Evolutionary conservation across 2,113 vertebrate genomes (phyloP), one percentile per base, ranked within the genome.

Genomic region (Solenodon paradoxus): DNA sequence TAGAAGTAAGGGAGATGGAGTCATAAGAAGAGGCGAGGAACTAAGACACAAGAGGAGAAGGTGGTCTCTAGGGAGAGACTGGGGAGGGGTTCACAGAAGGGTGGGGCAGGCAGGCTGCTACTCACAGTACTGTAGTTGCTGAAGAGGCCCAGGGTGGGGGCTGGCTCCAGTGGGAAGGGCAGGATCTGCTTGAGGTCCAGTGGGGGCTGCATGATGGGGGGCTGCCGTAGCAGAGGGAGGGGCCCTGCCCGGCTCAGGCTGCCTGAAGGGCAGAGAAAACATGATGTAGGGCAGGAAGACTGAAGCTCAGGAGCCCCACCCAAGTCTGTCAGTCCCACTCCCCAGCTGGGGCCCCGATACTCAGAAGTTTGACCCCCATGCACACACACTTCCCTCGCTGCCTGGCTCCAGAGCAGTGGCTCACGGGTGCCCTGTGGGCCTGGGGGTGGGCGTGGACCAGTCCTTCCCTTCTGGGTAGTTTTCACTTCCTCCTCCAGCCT

Each of bases 161-260:
- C 98, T 0, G 98, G 98, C 94, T 98, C 98, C 93, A 98, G 35
- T n/a, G 98, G 98, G 91, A 98, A 98, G 57, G 98, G 97, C 84
- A 98, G 92, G 89, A 98, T 98, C 57, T 97, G 98, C 92, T 98
- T 98, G 88, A 98, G 97, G 96, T 98, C 98, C 94, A 98, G 95
- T 0, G 98, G 98, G 16, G 97, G 97, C 95, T 98, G 98, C 94
- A 98, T 98, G 97, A 98, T 98, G 95, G 97, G 95, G 64, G 97
- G 88, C 49, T 97, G 97, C 78, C 97, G 97, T 15, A 98, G 98
- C 97, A 98, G 95, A 71, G 98, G 97, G 87, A 98, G 97, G 89
- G 97, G 97, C 59, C 97, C 97, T 57, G 97, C 98, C 95, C 98
- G 97, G 97, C 98, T 98, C 95, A 98, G 97, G 96, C 98, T 98